These are phyloP conservation scores for Aurelia aurita DNA, from an alignment of 30 jellyfish, hydroid and myxozoan genomes.

Conservation along the genomic window DNA sequence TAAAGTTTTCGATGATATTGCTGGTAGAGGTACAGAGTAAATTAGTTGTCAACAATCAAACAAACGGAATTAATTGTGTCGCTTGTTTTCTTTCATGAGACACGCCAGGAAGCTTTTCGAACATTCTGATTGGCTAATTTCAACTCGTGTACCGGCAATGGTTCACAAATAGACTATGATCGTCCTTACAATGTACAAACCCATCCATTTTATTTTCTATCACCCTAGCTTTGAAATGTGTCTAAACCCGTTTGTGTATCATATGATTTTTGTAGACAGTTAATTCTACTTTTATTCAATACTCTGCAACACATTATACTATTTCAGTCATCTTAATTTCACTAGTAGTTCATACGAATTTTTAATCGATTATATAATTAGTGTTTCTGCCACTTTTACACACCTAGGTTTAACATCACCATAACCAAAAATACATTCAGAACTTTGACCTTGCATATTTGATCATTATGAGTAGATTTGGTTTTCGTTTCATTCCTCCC, in stretches of 20 bases:
- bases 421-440: slow-evolving; percentile 25
- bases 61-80: too few species aligned
- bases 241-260: slow-evolving; percentile 9
- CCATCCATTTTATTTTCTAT: neutral
- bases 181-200: neutral
- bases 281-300: neutral
- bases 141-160: too few species aligned
- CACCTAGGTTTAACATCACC: slow-evolving; percentile 27
- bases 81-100: too few species aligned
- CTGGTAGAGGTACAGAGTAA: too few species aligned
- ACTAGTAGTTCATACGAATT: neutral
- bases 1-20: too few species aligned
- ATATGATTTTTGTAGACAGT: neutral
- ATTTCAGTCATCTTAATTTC: neutral
- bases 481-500: slow-evolving; percentile 7
- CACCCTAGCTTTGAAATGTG: neutral
- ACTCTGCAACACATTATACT: neutral
- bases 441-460: slow-evolving; percentile 25
- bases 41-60: too few species aligned
- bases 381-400: neutral
- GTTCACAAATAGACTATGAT: neutral
- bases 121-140: too few species aligned
- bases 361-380: neutral
- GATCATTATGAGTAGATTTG: neutral
- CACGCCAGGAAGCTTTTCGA: too few species aligned